Evolutionary conservation across 2,113 vertebrate species (phyloP).

Genomic region (Trematomus loennbergii): DNA sequence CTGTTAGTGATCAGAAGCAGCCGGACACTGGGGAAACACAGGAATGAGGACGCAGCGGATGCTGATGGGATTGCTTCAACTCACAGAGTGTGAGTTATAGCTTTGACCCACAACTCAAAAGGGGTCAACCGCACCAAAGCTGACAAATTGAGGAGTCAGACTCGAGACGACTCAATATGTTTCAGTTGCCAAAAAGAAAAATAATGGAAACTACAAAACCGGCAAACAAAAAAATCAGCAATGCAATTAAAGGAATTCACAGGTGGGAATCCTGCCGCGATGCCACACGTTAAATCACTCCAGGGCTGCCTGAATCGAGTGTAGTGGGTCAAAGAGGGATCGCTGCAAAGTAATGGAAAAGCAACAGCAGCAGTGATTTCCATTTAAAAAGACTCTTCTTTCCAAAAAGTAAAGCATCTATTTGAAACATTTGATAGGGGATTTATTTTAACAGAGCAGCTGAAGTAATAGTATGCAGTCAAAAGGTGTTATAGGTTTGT

Average conservation of each 20-base stretch:
- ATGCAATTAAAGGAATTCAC: slow-evolving; percentile 54
- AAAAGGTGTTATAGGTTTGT: slow-evolving; percentile 64
- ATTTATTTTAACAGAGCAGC: slow-evolving; percentile 51
- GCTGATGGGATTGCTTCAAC: slow-evolving; percentile 72
- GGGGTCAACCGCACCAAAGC: slow-evolving; percentile 70
- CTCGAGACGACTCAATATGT: slow-evolving; percentile 51
- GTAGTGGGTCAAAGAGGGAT: slow-evolving; percentile 43
- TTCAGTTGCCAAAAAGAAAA: slow-evolving; percentile 22
- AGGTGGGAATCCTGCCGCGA: neutral
- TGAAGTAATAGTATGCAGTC: slow-evolving; percentile 48
- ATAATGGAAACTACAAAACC: slow-evolving; percentile 4
- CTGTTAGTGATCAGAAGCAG: slow-evolving; percentile 72
- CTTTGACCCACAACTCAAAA: slow-evolving; percentile 76
- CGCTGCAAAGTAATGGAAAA: slow-evolving; percentile 43
- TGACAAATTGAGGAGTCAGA: slow-evolving; percentile 72
- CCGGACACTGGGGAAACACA: slow-evolving; percentile 64
- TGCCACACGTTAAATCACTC: slow-evolving; percentile 36
- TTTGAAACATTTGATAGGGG: slow-evolving; percentile 45
- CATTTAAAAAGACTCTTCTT: slow-evolving; percentile 64
- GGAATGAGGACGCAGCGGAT: slow-evolving; percentile 75
- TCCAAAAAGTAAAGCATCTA: slow-evolving; percentile 39
- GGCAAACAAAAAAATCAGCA: slow-evolving; percentile 29
- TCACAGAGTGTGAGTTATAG: slow-evolving; percentile 73
- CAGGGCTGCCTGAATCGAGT: slow-evolving; percentile 31
- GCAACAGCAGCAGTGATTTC: slow-evolving; percentile 51